These are phyloP conservation scores for Hydra vulgaris DNA, from an alignment of 30 jellyfish, hydroid and myxozoan genomes.

Conservation along the genomic window DNA sequence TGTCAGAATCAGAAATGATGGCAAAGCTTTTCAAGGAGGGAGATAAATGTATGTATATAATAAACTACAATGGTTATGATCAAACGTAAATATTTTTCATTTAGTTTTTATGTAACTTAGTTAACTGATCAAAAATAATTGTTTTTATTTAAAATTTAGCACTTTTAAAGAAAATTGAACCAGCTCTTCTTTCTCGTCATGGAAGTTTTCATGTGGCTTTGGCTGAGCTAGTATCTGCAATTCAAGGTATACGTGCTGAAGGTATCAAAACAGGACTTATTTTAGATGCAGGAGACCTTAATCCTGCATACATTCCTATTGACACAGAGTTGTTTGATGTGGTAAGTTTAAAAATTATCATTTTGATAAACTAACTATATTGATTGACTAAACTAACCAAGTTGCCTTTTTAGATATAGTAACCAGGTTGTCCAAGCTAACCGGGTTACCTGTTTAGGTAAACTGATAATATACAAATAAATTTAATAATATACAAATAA, in stretches of 20 bases:
- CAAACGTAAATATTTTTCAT: not conserved
- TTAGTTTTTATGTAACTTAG: not conserved
- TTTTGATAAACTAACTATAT: too few relatives aligned
- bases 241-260: constrained; percentile 36
- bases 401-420: too few relatives aligned
- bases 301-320: constrained; percentile 18
- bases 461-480: too few relatives aligned
- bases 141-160: not conserved
- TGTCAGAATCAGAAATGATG: constrained; percentile 24
- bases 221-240: constrained; percentile 23
- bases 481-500: too few relatives aligned
- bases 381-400: too few relatives aligned
- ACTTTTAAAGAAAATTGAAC: constrained; percentile 23
- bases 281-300: constrained; percentile 24
- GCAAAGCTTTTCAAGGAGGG: constrained; percentile 33
- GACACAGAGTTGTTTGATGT: constrained; percentile 22
- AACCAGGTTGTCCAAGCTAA: too few relatives aligned
- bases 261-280: constrained; percentile 33
- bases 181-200: constrained; percentile 27
- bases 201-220: constrained; percentile 22
- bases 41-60: constrained; percentile 11
- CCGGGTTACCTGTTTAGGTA: too few relatives aligned
- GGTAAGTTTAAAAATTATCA: constrained; percentile 15
- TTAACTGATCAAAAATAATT: too few relatives aligned
- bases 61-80: not conserved